phyloP scores from a whole-genome alignment of 2,797 vertebrate species.

The Sparidentex hasta region DNA sequence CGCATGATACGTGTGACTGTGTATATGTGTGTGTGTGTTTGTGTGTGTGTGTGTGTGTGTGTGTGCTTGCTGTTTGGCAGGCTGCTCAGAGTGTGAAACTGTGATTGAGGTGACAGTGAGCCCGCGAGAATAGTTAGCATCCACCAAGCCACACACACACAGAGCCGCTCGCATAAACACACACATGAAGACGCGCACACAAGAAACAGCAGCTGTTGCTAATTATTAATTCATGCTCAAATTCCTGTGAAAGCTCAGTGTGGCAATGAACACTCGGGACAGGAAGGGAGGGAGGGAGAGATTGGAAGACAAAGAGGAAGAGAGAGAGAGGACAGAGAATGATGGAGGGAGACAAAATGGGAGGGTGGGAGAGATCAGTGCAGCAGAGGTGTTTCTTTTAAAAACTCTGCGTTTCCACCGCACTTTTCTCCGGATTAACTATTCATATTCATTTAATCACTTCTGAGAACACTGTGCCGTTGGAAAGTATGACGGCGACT shows the following conservation, averaged over 20 bases:
- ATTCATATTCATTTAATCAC: neutral
- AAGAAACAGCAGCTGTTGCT: slow-evolving; percentile 86
- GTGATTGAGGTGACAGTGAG: slow-evolving; percentile 78
- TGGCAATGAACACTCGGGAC: slow-evolving; percentile 81
- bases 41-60: slow-evolving; percentile 2
- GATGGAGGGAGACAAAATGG: slow-evolving; percentile 25
- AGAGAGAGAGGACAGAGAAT: slow-evolving; percentile 2
- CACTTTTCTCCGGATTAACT: neutral
- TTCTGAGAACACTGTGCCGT: neutral
- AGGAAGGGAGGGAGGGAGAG: slow-evolving; percentile 44
- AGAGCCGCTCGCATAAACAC: slow-evolving; percentile 24
- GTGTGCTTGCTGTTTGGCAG: slow-evolving; percentile 48
- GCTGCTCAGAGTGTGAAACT: slow-evolving; percentile 68
- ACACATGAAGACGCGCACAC: slow-evolving; percentile 50
- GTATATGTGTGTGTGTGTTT: slow-evolving; percentile 8
- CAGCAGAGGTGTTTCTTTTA: neutral
- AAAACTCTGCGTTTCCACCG: neutral
- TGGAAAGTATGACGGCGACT: slow-evolving; percentile 1
- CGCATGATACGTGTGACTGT: slow-evolving; percentile 1
- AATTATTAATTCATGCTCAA: slow-evolving; percentile 92
- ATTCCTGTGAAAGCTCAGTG: slow-evolving; percentile 89
- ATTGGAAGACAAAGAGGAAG: slow-evolving; percentile 37
- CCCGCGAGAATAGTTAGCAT: slow-evolving; percentile 78
- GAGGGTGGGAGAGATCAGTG: neutral
- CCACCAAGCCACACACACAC: slow-evolving; percentile 57